These are phyloP conservation scores for Polypedilum pembai DNA, from an alignment of 1,140 invertebrate genomes.

Conservation along the genomic window DNA sequence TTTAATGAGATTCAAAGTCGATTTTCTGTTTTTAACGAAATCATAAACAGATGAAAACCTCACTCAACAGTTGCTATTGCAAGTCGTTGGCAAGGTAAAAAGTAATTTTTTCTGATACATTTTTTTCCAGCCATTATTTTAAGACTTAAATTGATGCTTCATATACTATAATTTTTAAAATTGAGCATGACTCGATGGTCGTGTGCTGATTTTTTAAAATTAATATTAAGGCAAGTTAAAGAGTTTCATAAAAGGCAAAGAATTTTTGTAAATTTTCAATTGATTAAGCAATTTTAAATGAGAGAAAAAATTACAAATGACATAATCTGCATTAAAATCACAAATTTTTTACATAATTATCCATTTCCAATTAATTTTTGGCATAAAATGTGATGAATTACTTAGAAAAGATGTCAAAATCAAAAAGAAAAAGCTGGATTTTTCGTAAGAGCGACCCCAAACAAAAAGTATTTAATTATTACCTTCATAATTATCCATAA, in stretches of 20 bases:
- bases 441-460: not conserved
- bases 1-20: conserved; percentile 23
- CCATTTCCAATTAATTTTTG: conserved; percentile 4
- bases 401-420: not conserved
- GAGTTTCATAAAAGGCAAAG: too few relatives aligned
- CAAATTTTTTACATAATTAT: not conserved
- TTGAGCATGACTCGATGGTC: too few relatives aligned
- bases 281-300: too few relatives aligned
- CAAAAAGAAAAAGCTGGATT: conserved; percentile 17
- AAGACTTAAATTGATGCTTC: not conserved
- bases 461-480: not conserved
- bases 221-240: too few relatives aligned
- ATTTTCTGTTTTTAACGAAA: conserved; percentile 28
- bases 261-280: too few relatives aligned
- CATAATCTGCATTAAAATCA: not conserved
- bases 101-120: not conserved
- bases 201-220: too few relatives aligned
- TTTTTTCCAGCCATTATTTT: not conserved
- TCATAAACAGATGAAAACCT: conserved; percentile 10
- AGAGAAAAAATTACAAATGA: not conserved
- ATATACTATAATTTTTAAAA: too few relatives aligned
- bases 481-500: not conserved
- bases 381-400: not conserved
- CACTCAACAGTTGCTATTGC: not conserved
- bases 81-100: not conserved